These are phyloP conservation scores for Gymnothorax reevesii DNA, from an alignment of 2,797 vertebrate genomes.

Conservation along the genomic window DNA sequence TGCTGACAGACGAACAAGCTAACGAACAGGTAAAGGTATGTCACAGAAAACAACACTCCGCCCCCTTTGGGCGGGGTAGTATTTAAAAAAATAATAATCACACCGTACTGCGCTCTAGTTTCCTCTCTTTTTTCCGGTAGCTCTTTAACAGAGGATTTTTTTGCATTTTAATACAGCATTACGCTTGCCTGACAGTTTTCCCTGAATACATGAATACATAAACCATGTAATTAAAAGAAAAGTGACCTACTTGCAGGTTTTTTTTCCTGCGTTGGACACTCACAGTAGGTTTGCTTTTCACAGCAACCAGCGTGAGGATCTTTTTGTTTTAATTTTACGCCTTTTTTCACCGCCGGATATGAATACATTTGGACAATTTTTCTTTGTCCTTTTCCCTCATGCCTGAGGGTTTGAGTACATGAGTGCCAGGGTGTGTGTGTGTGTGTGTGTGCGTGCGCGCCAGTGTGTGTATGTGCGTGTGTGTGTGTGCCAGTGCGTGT, in stretches of 20 bases:
- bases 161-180: constrained; percentile 69
- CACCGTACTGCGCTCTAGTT: constrained; percentile 49
- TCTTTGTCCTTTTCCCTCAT: neutral
- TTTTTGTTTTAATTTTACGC: constrained; percentile 44
- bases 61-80: neutral
- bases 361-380: constrained; percentile 45
- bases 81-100: constrained; percentile 28
- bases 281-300: constrained; percentile 30
- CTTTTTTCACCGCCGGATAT: constrained; percentile 47
- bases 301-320: constrained; percentile 32
- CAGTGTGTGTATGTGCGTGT: neutral
- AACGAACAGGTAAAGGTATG: too few relatives aligned
- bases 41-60: too few relatives aligned
- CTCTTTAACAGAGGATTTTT: constrained; percentile 63
- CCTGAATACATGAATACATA: constrained; percentile 80
- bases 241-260: constrained; percentile 67
- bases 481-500: neutral
- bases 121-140: constrained; percentile 52
- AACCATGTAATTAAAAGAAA: constrained; percentile 73
- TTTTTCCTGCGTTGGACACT: constrained; percentile 46
- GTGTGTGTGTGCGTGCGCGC: constrained; percentile 19
- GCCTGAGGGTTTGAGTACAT: neutral
- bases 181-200: constrained; percentile 63
- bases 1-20: too few relatives aligned
- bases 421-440: constrained; percentile 22